Evolutionary conservation across 2,888 invertebrate species (phyloP), one percentile per base, ranked within the genome.

Genomic region (Bembecia ichneumoniformis): DNA sequence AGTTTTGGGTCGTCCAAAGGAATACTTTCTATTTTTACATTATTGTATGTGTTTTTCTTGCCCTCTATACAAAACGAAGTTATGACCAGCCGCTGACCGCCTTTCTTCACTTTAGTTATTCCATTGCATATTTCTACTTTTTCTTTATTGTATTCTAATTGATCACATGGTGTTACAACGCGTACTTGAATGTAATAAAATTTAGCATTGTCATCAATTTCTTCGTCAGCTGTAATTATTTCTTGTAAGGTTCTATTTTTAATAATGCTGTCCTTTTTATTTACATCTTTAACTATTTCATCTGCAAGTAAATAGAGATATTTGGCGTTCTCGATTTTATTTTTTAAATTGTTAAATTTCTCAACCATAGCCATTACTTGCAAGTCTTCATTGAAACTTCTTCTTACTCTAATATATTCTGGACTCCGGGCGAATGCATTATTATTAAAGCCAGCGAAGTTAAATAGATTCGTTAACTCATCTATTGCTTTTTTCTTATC

Each of bases 81-180:
- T 4, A 89, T 55, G 13, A 90, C 71, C 61, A 83, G 82, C 0
- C 88, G 87, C 35, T 72, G 67, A 51, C 77, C n/a, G n/a, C n/a
- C 64, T 44, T 81, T 71, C 0, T 76, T 74, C 47, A 68, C 74
- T 53, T 87, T 82, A 43, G 90, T 71, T 50, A 88, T 74, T 14
- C 89, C 81, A 59, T 88, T 88, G 62, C 91, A 91, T 49, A 89
- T 82, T 68, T 88, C 69, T 7, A 71, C 57, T 40, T 65, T 60
- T 20, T 78, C 73, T 46, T 68, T 68, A 15, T 62, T 55, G 55
- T 82, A 81, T 36, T 63, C 56, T 40, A 56, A 55, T 57, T 64
- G 68, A 46, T 72, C 66, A 53, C 81, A 81, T 2, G 79, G 76
- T 56, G 73, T 68, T 4, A 58, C 57, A 35, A 80, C 66, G 49